Conservation (phyloP, 2,797 vertebrate species). For the Tolypeutes matacus region DNA sequence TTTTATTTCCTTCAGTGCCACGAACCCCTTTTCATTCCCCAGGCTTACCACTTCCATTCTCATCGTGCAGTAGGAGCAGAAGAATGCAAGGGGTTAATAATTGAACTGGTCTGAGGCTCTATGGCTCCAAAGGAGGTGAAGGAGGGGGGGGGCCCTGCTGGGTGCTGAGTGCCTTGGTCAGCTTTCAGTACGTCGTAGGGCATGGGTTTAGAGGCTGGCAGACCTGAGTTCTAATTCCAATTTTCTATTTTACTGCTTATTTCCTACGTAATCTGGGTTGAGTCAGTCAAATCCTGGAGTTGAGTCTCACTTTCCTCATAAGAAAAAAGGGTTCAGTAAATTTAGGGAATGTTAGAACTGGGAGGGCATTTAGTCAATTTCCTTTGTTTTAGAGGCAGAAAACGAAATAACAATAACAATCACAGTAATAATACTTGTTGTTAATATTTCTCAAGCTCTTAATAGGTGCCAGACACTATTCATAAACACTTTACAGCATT, state of each 20-base stretch:
- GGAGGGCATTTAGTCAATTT: neutral
- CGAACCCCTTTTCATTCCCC: neutral
- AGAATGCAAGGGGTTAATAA: constrained; percentile 23
- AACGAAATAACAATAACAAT: neutral
- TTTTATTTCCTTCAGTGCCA: constrained; percentile 33
- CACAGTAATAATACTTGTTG: neutral
- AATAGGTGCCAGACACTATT: neutral
- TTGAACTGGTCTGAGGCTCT: neutral
- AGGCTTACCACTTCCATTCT: neutral
- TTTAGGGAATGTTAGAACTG: constrained; percentile 31
- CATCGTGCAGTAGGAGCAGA: constrained; percentile 8
- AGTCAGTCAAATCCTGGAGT: neutral
- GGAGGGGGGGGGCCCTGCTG: neutral
- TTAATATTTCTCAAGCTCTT: constrained; percentile 1
- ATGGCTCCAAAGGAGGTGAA: neutral
- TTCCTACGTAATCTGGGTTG: neutral
- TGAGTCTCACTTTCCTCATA: constrained; percentile 42
- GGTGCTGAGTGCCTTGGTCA: neutral
- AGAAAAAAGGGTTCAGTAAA: neutral
- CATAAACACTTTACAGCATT: neutral
- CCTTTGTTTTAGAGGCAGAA: constrained; percentile 1
- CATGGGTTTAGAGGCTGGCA: neutral
- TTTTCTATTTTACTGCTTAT: constrained; percentile 30
- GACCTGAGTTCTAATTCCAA: neutral
- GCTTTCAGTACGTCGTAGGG: neutral